Evolutionary conservation across 2,113 vertebrate species (phyloP), one percentile per base, ranked within the genome.

Genomic region (Actenoides lindsayi): DNA sequence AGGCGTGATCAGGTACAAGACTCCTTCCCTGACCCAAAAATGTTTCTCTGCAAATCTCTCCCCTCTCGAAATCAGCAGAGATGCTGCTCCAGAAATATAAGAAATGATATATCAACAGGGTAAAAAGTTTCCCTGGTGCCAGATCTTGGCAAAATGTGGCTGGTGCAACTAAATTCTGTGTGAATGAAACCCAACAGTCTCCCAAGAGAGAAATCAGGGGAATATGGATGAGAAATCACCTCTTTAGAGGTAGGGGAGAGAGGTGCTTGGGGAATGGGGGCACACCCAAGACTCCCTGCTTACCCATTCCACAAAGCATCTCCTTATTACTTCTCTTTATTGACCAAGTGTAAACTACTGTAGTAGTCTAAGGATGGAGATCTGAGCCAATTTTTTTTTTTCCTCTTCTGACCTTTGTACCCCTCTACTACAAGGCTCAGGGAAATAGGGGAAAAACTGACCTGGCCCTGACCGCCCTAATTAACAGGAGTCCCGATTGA

Each of bases 401-500:
- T 37, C 37, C 37, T 27, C 78, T 87, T 30, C 81, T 89, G 87
- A 96, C 92, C 87, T 81, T 88, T 57, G 8, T 56, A 25, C 16
- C n/a, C 69, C 30, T 83, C 46, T 91, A 63, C 57, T 27, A 75
- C n/a, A 31, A 91, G 77, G 89, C 60, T 82, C 51, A 41, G 68
- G 83, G 31, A 77, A 63, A 74, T 35, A 69, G 39, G 56, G 23
- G 13, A 10, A 39, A 82, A 53, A 2, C 64, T 83, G 74, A 71
- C 81, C 83, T 19, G 42, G 54, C n/a, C 73, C 23, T 0, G 6
- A 5, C 83, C 84, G 30, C 93, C 76, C 30, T 79, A 78, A 95
- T 94, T 94, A 96, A 59, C 59, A 50, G 39, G 35, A 89, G 37
- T 46, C 46, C 60, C 89, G 80, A 92, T 53, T 87, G 93, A 81